phyloP scores from a whole-genome alignment of 2,797 vertebrate species.

The Diceros bicornis region DNA sequence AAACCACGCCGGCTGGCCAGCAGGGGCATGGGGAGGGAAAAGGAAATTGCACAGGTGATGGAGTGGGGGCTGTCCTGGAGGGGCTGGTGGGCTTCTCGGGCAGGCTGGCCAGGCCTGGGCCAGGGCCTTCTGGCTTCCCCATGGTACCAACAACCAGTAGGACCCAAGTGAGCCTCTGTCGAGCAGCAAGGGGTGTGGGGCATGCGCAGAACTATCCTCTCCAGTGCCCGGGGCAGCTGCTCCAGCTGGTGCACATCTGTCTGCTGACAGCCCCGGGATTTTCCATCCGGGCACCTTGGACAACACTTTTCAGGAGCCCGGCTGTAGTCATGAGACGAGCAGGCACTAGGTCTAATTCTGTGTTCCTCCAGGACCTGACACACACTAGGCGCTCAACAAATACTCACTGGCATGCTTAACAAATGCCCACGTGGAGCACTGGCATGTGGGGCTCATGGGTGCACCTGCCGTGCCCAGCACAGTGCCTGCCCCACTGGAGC shows the following conservation, averaged over 20 bases:
- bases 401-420: no score
- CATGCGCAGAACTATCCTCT: not conserved
- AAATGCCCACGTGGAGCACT: accelerated
- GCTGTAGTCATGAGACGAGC: not conserved
- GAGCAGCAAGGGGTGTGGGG: not conserved
- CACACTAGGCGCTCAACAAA: not conserved
- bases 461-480: not conserved
- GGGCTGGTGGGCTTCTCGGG: not conserved
- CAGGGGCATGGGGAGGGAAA: not conserved
- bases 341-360: not conserved
- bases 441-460: accelerated
- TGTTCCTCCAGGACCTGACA: not conserved
- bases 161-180: not conserved
- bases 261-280: not conserved
- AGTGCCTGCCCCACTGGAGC: accelerated
- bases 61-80: not conserved
- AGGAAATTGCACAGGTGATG: not conserved
- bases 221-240: not conserved
- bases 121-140: not conserved
- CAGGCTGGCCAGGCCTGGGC: not conserved
- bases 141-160: not conserved
- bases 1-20: no score
- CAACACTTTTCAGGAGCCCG: not conserved
- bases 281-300: not conserved
- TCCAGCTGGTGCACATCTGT: not conserved